Evolutionary conservation across 2,888 invertebrate genomes (phyloP), one percentile per base, ranked within the genome.

Genomic region (Parochlus steinenii): DNA sequence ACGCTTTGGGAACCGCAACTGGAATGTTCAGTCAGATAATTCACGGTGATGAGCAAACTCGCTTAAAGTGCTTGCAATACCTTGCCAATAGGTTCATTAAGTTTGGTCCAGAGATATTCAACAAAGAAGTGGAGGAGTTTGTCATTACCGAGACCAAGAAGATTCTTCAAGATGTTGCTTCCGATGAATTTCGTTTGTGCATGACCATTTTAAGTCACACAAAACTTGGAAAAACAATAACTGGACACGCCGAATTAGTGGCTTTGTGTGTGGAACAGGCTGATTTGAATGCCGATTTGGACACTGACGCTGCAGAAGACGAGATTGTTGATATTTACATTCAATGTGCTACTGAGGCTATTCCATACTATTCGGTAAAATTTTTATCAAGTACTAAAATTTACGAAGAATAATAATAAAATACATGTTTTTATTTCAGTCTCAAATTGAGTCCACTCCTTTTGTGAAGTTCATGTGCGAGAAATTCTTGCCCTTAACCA

Each of bases 321-420:
- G 85, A 87, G 52, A 71, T 72, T 57, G 63, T 74, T 10, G 78
- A 79, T 48, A 66, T 83, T 49, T 68, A 93, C 28, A 70, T 87
- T 44, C 78, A 85, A 49, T 92, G 90, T 58, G 71, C 83, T 34
- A 77, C 77, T 49, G 81, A 85, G 55, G 82, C 85, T 31, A 61
- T 85, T 45, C 85, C 86, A 23, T 73, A 83, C 47, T 86, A 92
- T 59, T 90, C 85, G 46, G 89, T 89, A 67, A 73, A 76, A n/a
- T n/a, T 68, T 39, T 44, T 33, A 38, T 31, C 15, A 28, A 20
- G 35, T 8, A 33, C 15, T 34, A 19, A 10, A 35, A 33, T 16
- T 35, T 26, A n/a, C 10, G 2, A 33, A 34, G 14, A 15, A 4
- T n/a, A 35, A 7, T 33, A 10, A 30, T 37, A 41, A 37, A 31